Evolutionary conservation across 2,113 vertebrate genomes (phyloP).

Genomic region (Siphamia tubifer): DNA sequence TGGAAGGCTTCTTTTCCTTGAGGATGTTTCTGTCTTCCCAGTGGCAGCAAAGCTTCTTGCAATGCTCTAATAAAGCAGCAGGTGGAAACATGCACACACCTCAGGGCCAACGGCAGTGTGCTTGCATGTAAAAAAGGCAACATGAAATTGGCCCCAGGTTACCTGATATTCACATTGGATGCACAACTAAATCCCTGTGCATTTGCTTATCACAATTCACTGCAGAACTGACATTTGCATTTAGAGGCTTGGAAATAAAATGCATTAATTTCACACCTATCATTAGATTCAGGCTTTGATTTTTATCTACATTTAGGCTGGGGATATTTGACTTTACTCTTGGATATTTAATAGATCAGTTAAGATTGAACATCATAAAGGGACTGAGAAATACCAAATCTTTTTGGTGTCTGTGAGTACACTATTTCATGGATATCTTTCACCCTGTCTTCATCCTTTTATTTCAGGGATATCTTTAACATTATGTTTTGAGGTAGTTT

Average conservation of each 20-base stretch:
- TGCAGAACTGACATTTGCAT: background rate
- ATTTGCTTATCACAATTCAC: background rate
- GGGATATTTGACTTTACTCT: too few relatives aligned
- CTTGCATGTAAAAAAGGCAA: background rate
- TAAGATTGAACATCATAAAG: too few relatives aligned
- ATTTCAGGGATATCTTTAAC: too few relatives aligned
- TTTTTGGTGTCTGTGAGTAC: too few relatives aligned
- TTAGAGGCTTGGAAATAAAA: background rate
- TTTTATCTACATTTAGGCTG: background rate
- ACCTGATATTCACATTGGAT: constrained; percentile 8
- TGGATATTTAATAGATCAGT: background rate
- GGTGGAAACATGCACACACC: constrained; percentile 52
- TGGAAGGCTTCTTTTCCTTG: background rate
- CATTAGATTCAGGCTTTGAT: too few relatives aligned
- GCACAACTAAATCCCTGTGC: background rate
- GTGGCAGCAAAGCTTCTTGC: constrained; percentile 12
- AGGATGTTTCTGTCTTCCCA: background rate
- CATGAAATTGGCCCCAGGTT: constrained; percentile 1
- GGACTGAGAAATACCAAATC: too few relatives aligned
- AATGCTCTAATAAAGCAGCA: constrained; percentile 55
- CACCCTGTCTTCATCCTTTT: too few relatives aligned
- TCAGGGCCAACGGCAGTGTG: background rate
- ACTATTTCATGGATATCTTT: too few relatives aligned
- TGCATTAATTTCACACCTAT: background rate
- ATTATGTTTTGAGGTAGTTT: too few relatives aligned